Percentiles rank a stretch among this genome's conserved stretches.
These are phyloP conservation scores for Ctena decussata DNA, from an alignment of 2,888 invertebrate species.

Conservation along the genomic window DNA sequence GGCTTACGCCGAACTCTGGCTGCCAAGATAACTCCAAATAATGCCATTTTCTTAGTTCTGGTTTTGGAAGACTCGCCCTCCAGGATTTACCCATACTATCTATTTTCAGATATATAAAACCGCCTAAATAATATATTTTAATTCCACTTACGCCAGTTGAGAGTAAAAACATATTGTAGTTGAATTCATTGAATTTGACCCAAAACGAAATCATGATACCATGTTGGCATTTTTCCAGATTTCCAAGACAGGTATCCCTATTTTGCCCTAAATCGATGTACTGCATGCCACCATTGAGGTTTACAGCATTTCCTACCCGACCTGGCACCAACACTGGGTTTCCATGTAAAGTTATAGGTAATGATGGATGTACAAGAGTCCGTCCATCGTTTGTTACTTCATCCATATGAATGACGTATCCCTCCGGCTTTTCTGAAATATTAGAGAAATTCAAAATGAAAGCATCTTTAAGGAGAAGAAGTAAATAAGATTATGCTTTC, in stretches of 20 bases:
- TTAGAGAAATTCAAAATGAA: no score
- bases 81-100: slow-evolving; percentile 69
- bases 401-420: slow-evolving; percentile 79
- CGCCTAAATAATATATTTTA: slow-evolving; percentile 77
- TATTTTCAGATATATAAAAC: slow-evolving; percentile 75
- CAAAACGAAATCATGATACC: slow-evolving; percentile 83
- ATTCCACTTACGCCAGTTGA: slow-evolving; percentile 82
- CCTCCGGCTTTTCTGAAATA: slow-evolving; percentile 76
- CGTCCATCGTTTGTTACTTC: slow-evolving; percentile 58
- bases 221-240: slow-evolving; percentile 78
- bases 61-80: slow-evolving; percentile 66
- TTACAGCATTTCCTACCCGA: slow-evolving; percentile 80
- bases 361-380: slow-evolving; percentile 63
- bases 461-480: no score
- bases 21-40: slow-evolving; percentile 84
- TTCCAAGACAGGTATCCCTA: slow-evolving; percentile 81
- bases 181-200: slow-evolving; percentile 79
- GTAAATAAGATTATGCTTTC: no score
- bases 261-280: slow-evolving; percentile 82
- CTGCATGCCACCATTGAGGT: slow-evolving; percentile 80
- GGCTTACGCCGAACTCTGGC: slow-evolving; percentile 76
- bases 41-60: slow-evolving; percentile 80
- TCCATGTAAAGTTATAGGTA: slow-evolving; percentile 71
- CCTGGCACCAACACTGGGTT: slow-evolving; percentile 75
- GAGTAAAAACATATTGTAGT: slow-evolving; percentile 81